A percentile compares a stretch with the other conserved stretches of the same genome.
These are phyloP conservation scores for Battus philenor DNA, from an alignment of 1,140 invertebrate genomes.

Conservation along the genomic window DNA sequence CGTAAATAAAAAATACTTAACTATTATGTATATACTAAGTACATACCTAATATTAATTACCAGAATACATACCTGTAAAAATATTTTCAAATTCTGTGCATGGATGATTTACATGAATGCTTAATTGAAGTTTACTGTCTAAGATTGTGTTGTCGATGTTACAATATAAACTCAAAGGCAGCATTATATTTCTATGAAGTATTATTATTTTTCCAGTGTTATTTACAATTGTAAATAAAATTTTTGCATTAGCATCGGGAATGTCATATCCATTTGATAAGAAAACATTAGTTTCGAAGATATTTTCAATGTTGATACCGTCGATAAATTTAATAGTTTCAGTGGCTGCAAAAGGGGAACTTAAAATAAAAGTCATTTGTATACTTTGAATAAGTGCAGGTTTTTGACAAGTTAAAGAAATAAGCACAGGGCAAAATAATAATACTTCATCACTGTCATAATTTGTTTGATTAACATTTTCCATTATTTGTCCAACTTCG, in stretches of 20 bases:
- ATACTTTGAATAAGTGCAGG: slow-evolving; percentile 48
- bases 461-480: slow-evolving; percentile 33
- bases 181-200: slow-evolving; percentile 30
- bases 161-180: slow-evolving; percentile 52
- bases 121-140: slow-evolving; percentile 36
- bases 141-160: slow-evolving; percentile 19
- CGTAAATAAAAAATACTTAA: no score
- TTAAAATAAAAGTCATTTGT: slow-evolving; percentile 53
- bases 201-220: slow-evolving; percentile 42
- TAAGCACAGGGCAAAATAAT: slow-evolving; percentile 46
- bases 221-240: slow-evolving; percentile 50
- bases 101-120: slow-evolving; percentile 32
- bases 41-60: no score
- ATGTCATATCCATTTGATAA: slow-evolving; percentile 36
- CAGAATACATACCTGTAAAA: slow-evolving; percentile 65
- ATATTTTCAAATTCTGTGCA: slow-evolving; percentile 39
- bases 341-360: slow-evolving; percentile 39
- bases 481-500: slow-evolving; percentile 46
- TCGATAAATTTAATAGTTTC: slow-evolving; percentile 53
- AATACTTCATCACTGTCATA: slow-evolving; percentile 28
- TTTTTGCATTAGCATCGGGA: slow-evolving; percentile 37
- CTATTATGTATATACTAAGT: no score
- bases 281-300: slow-evolving; percentile 52
- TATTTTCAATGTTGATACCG: slow-evolving; percentile 55
- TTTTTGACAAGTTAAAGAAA: slow-evolving; percentile 48